Evolutionary conservation across 2,888 invertebrate genomes (phyloP), one percentile per base, ranked within the genome.

Genomic region (Plebejus melissa): DNA sequence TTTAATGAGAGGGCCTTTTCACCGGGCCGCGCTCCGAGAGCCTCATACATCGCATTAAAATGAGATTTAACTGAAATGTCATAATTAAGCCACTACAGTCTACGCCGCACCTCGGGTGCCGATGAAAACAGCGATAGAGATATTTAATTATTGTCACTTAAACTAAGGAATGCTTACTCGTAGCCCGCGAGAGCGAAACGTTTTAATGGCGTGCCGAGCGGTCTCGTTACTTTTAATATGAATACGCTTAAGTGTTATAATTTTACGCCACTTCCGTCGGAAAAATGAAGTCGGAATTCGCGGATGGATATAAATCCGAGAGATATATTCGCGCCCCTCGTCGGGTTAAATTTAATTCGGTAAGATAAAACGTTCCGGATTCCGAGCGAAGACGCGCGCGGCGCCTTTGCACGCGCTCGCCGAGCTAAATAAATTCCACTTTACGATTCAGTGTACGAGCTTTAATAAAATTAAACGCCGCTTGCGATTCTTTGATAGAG

Each of bases 1-100:
- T 92, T 92, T 92, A 92, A 91, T 91, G 92, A 92, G 90, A 87
- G 86, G 82, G 84, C 85, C 87, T 87, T 89, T 90, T 86, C 86
- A 88, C 74, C 80, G 78, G 80, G 82, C 84, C 81, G 81, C 82
- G 79, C 81, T 79, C 81, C 80, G 80, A 82, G 81, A 80, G 82
- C 81, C 79, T 82, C 81, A 82, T 81, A 82, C 82, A 80, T 83
- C 78, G 82, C 83, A 83, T 83, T 83, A 83, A 85, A 84, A 84
- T 82, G 81, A 82, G 84, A 85, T 86, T 82, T 83, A 85, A 84
- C 83, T 83, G 84, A 85, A 83, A 84, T 83, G 84, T 82, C 81
- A 83, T 85, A 86, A 85, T 85, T 85, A 84, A 83, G 82, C 81
- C 82, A 83, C 83, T 84, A 81, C 79, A 82, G 54, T 54, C 54